Base-by-base conservation (phyloP, 2,888 invertebrate genomes). In the Listrodromus nycthemerus region DNA sequence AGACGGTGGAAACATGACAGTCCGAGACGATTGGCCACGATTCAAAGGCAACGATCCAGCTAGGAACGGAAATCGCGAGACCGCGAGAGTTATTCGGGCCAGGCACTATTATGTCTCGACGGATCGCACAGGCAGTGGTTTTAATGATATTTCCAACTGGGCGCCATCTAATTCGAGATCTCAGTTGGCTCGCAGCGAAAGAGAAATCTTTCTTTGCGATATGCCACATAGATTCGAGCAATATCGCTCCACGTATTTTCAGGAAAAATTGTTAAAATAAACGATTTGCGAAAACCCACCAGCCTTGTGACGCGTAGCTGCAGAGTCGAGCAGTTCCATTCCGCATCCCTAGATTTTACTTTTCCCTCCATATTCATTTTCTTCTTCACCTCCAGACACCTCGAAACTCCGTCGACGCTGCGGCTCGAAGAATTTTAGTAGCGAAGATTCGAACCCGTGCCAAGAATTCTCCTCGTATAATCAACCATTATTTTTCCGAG, bases 41-140 rank as follows among this genome's bases (percentile, higher is more conserved):
- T 82, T 82, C 82, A 82, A 82, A 82, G 82, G 76, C 77, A 77
- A 73, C 71, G 71, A 58, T 77, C 63, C 71, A 74, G 63, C 48
- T 21, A 65, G n/a, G 63, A 74, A 27, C 70, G 33, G 70, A 65
- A 50, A 63, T 50, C 41, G 61, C 63, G 63, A 48, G 48, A 45
- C 45, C n/a, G 27, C 21, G 13, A 19, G 13, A 33, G 19, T 7
- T 5, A 33, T 21, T 52, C 55, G 37, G 24, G 69, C 52, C 69
- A 70, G 52, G 33, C 24, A 24, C 55, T 33, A 37, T 52, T 65
- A 37, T 37, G 55, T 71, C 70, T 37, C 16, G 52, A 55, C 33
- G 21, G 13, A 5, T 70, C 19, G n/a, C 52, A 52, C 50, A 0
- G 19, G n/a, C 41, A 13, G 37, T 37, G 65, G 55, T 71, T 58